Evolutionary conservation across 2,113 vertebrate species (phyloP), one percentile per base, ranked within the genome.

Genomic region (Sclerurus mexicanus): DNA sequence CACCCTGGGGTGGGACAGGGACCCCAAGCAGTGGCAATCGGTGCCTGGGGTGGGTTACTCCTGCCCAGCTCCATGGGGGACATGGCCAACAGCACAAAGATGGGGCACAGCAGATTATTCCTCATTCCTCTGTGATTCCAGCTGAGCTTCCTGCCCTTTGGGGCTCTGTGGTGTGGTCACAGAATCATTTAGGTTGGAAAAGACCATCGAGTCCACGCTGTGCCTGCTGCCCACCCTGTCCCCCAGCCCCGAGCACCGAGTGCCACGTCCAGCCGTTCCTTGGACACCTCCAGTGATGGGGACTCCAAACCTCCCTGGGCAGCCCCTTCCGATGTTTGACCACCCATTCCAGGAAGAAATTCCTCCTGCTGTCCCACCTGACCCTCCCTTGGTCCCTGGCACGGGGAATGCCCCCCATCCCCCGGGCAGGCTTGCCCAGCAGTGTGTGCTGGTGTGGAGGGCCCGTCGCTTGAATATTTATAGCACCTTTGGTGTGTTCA

Each of bases 211-310:
- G 46, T 1, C 28, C 46, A 1, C 12, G 14, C 39, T 5, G 22
- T 27, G 33, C 27, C 46, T 0, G 0, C 7, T 0, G 0, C 17
- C 33, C 39, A 4, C 27, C 33, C 23, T 18, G 5, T 14, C 33
- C 27, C 64, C 23, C 35, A 50, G 13, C 35, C 10, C 2, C 0
- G 53, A 39, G 55, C 47, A 3, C 28, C 1, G 20, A 71, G n/a
- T 18, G 35, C 35, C 31, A 8, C 6, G 4, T 22, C 59, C 59
- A 62, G 25, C 8, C 17, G 1, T 62, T 17, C 77, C 44, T 14
- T 3, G 37, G 27, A 2, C 64, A 6, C 40, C 47, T 46, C 23
- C n/a, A 20, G n/a, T 18, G 3, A 3, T 3, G 25, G 52, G 2
- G 0, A 6, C 23, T 52, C 46, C 87, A 60, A 24, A 21, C 37